These are phyloP conservation scores for Tokudaia muenninki DNA, from an alignment of 2,797 vertebrate genomes.

Conservation along the genomic window DNA sequence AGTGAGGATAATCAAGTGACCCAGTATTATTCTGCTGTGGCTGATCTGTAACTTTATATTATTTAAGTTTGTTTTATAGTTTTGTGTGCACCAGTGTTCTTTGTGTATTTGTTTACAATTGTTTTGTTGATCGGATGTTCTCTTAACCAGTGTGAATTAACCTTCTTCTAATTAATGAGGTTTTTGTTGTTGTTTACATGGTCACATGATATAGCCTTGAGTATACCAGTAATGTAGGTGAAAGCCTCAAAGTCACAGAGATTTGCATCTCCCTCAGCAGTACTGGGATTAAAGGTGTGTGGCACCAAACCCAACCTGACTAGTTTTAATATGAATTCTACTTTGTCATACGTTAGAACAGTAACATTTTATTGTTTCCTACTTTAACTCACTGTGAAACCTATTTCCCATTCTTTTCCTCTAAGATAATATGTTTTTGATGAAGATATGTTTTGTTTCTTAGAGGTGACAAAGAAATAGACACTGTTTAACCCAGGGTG, in stretches of 20 bases:
- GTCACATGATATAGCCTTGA: neutral
- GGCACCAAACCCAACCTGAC: neutral
- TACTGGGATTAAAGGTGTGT: neutral
- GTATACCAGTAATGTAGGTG: neutral
- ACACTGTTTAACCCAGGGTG: neutral
- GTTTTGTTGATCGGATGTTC: neutral
- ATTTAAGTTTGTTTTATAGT: neutral
- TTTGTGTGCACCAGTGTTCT: neutral
- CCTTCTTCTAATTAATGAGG: neutral
- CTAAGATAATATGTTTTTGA: neutral
- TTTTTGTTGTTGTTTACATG: neutral
- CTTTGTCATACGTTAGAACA: neutral
- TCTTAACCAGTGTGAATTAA: neutral
- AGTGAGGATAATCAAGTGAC: neutral
- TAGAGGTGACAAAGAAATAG: neutral
- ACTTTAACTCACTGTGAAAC: neutral
- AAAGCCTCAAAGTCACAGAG: neutral
- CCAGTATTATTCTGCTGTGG: neutral
- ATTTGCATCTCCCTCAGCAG: neutral
- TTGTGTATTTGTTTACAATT: neutral
- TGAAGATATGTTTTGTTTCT: neutral
- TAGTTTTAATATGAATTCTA: neutral
- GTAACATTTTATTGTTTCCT: neutral
- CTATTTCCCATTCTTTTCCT: neutral
- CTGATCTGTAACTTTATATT: neutral